Conservation (phyloP, 2,797 vertebrate species). For the Yasuhikotakia modesta region DNA sequence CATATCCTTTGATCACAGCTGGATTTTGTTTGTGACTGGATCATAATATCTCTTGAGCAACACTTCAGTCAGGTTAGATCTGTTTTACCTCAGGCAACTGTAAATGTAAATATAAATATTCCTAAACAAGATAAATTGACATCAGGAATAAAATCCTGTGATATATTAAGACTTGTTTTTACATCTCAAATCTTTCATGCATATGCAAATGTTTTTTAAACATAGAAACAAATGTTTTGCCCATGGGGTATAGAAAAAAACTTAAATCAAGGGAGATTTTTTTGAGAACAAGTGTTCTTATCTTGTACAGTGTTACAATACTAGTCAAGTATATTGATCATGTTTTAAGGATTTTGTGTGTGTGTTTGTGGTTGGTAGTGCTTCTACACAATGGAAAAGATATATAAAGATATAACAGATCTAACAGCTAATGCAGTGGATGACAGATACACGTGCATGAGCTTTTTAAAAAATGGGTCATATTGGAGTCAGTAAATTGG, state of each 20-base stretch:
- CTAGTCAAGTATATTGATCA: too few species aligned
- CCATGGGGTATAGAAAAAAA: not conserved
- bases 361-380: too few species aligned
- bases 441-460: too few species aligned
- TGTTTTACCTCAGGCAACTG: slow-evolving; percentile 1
- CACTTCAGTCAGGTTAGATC: not conserved
- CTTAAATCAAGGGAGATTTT: not conserved
- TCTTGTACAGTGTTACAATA: not conserved
- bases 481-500: too few species aligned
- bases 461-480: too few species aligned
- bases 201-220: not conserved
- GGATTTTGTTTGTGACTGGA: slow-evolving; percentile 11
- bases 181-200: not conserved
- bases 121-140: not conserved
- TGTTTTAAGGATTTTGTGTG: too few species aligned
- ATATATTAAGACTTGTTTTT: not conserved
- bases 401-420: too few species aligned
- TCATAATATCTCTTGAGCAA: not conserved
- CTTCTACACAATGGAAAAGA: too few species aligned
- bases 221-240: not conserved
- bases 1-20: slow-evolving; percentile 26
- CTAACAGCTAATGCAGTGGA: too few species aligned
- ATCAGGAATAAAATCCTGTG: not conserved
- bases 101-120: not conserved
- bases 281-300: not conserved